Evolutionary conservation across 2,113 vertebrate genomes (phyloP).

Genomic region (Cebus imitator): DNA sequence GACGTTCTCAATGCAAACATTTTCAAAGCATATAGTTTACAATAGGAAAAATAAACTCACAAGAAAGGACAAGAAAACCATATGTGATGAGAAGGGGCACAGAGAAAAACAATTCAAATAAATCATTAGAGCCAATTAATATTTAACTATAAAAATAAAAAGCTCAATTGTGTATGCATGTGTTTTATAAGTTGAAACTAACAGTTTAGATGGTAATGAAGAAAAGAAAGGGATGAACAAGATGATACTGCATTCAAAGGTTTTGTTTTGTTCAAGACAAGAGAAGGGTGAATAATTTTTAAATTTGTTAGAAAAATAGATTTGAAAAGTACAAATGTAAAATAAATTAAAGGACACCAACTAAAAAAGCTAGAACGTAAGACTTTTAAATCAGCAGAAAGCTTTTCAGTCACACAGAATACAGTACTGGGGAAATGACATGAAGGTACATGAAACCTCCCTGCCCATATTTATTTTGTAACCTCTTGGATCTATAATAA

Average conservation of each 20-base stretch:
- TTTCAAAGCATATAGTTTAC: background rate
- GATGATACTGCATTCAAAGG: background rate
- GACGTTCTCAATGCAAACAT: background rate
- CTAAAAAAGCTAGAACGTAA: background rate
- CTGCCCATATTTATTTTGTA: background rate
- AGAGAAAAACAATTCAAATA: background rate
- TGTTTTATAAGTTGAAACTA: background rate
- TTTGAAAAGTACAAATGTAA: background rate
- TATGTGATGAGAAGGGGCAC: background rate
- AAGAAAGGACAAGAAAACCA: too few relatives aligned
- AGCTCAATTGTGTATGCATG: background rate
- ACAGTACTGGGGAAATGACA: background rate
- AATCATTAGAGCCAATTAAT: background rate
- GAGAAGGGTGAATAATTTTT: background rate
- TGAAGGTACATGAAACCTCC: background rate
- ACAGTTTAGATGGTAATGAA: background rate
- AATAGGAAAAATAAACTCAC: background rate
- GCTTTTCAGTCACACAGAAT: background rate
- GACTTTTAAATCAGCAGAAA: background rate
- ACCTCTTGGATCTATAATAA: background rate
- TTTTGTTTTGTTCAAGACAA: background rate
- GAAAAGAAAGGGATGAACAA: background rate
- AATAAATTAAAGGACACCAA: background rate
- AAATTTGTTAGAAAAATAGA: background rate
- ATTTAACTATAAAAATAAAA: background rate